Conservation (phyloP, 1,140 invertebrate species). For the Papilio polytes region DNA sequence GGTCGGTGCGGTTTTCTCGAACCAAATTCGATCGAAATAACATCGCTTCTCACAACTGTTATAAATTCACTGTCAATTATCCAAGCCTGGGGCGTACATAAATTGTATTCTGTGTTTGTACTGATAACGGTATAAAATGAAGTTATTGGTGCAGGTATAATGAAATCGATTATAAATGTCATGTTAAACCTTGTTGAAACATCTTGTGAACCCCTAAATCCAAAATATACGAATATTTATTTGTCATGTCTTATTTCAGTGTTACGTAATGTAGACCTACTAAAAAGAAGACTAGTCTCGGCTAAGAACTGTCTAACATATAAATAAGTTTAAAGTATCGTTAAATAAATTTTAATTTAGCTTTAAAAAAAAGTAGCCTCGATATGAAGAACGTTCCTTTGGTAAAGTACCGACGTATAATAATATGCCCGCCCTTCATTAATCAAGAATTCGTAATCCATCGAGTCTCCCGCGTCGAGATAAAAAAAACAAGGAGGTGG, state of each 20-base stretch:
- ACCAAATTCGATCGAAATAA: constrained; percentile 13
- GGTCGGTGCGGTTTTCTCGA: constrained; percentile 23
- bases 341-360: background rate
- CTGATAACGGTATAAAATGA: constrained; percentile 27
- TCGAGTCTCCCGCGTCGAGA: constrained; percentile 50
- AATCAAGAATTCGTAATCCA: constrained; percentile 52
- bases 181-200: background rate
- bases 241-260: background rate
- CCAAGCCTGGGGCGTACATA: constrained; percentile 2
- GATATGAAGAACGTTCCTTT: background rate
- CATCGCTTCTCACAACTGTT: constrained; percentile 15
- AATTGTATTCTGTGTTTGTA: constrained; percentile 32
- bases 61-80: constrained; percentile 26
- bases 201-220: background rate
- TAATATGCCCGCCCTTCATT: constrained; percentile 37
- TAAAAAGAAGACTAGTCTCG: background rate
- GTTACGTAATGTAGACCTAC: background rate
- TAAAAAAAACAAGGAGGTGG: constrained; percentile 57
- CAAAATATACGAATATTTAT: background rate
- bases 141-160: constrained; percentile 28
- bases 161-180: background rate
- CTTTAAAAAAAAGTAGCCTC: background rate
- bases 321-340: background rate
- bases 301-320: background rate
- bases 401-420: background rate